Evolutionary conservation across 1,140 invertebrate genomes (phyloP), one percentile per base, ranked within the genome.

Genomic region (Nylanderia fulva): DNA sequence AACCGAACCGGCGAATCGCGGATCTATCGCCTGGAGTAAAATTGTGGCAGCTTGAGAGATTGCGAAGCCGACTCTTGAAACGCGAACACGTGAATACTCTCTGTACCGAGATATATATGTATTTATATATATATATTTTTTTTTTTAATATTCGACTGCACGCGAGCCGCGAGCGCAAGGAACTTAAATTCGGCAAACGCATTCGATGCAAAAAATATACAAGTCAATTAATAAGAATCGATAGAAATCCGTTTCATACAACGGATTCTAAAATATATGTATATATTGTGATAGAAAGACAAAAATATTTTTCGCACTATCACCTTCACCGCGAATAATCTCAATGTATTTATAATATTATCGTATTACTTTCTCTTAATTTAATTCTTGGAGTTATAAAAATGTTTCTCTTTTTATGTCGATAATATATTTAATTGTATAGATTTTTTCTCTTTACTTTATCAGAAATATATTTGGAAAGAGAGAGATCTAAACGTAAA

Each of bases 151-250:
- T 15, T 33, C 75, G 75, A 77, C 13, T 36, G 15, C 18, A 29
- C 18, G 24, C 42, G 4, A 48, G 29, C 21, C 27, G 48, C 21
- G 64, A 64, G 42, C 36, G 54, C 68, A 60, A 87, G 83, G 86
- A 88, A 88, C 83, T 76, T 88, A 80, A 84, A 80, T n/a, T 85
- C 68, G 29, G 18, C 27, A 54, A 87, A 79, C 11, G 52, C 33
- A 71, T 71, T 80, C 36, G 24, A 71, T 68, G 42, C 48, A 58
- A 80, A 58, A 39, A 58, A 42, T 1, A 36, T 5, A 33, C 18
- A 33, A 54, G 11, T 29, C 18, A 24, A 80, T 58, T 71, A 71
- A 71, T 7, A 29, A 80, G 33, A 42, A 71, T 71, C 64, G 36
- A 68, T 39, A 69, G 21, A 13, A 21, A n/a, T 29, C 15, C 13